Evolutionary conservation across 2,888 invertebrate species (phyloP), one percentile per base, ranked within the genome.

Genomic region (Tetragonisca angustula): DNA sequence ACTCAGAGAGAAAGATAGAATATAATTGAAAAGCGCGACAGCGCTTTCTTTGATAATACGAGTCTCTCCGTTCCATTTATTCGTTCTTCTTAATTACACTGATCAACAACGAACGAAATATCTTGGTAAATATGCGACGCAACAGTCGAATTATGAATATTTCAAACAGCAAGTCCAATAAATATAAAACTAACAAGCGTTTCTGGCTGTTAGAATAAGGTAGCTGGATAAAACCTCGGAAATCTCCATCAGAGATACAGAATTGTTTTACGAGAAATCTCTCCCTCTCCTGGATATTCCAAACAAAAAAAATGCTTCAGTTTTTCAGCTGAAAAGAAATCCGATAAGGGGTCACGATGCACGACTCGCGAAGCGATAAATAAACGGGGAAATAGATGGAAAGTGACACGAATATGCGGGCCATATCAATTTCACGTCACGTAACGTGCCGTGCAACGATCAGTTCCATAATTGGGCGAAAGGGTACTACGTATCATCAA

Each of bases 361-460:
- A 61, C 4, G 61, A 32, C 27, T 61, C 0, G 17, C 32, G 61
- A 61, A 61, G 9, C 61, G 61, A 61, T 27, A 61, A 61, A 61
- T 27, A 27, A 27, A 61, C 17, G 27, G 27, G 19, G 27, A 61
- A 6, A 61, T 19, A 9, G 61, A 61, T 61, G 70, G 43, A 68
- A 62, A n/a, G 17, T n/a, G 77, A 54, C 52, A 36, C 32, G 71
- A 56, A 70, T 75, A 54, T 43, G 43, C 43, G 61, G 43, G 52
- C 54, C 79, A 74, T 27, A 52, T 65, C 56, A 78, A 71, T 72
- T 72, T 54, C 70, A 17, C 5, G 70, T 52, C 62, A 43, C 11
- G 27, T 27, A 73, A 54, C 54, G 54, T 69, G 27, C 21, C 43
- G 6, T 13, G n/a, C 43, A 49, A 36, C 19, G 43, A 17, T 61